Evolutionary conservation across 1,140 invertebrate genomes (phyloP).

Genomic region (Thaumetopoea pityocampa): DNA sequence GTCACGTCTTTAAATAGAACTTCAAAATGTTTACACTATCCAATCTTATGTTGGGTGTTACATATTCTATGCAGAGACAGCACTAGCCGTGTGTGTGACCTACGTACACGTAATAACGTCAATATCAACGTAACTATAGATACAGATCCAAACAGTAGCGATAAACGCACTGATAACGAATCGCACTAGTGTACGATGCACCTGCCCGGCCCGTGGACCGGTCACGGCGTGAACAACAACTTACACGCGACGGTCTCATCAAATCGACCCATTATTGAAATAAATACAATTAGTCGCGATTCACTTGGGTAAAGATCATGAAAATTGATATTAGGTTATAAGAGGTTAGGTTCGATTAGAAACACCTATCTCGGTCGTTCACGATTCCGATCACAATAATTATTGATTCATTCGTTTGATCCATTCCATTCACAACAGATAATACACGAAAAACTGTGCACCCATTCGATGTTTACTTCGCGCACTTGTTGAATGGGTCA

Average conservation of each 20-base stretch:
- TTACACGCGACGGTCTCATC: too few relatives aligned
- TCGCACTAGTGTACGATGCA: constrained; percentile 46
- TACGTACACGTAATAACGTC: constrained; percentile 32
- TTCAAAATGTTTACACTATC: constrained; percentile 18
- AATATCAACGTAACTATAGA: constrained; percentile 47
- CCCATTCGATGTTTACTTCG: constrained; percentile 32
- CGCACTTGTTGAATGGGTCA: constrained; percentile 52
- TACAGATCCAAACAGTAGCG: constrained; percentile 61
- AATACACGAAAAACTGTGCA: neutral
- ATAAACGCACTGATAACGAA: constrained; percentile 55
- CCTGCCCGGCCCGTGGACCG: constrained; percentile 25
- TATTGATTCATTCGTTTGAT: constrained; percentile 20
- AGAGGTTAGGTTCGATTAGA: constrained; percentile 34
- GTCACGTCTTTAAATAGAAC: constrained; percentile 27
- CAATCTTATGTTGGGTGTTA: constrained; percentile 16
- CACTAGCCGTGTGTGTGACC: constrained; percentile 10
- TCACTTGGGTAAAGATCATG: too few relatives aligned
- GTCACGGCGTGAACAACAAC: constrained; percentile 2
- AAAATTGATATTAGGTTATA: constrained; percentile 16
- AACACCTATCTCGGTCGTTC: constrained; percentile 9
- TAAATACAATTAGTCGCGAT: too few relatives aligned
- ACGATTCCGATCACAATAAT: constrained; percentile 10
- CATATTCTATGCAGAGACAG: constrained; percentile 9
- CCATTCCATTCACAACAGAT: constrained; percentile 10
- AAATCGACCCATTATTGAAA: too few relatives aligned